Conservation (phyloP, 2,113 vertebrate species). For the Acanthisitta chloris region DNA sequence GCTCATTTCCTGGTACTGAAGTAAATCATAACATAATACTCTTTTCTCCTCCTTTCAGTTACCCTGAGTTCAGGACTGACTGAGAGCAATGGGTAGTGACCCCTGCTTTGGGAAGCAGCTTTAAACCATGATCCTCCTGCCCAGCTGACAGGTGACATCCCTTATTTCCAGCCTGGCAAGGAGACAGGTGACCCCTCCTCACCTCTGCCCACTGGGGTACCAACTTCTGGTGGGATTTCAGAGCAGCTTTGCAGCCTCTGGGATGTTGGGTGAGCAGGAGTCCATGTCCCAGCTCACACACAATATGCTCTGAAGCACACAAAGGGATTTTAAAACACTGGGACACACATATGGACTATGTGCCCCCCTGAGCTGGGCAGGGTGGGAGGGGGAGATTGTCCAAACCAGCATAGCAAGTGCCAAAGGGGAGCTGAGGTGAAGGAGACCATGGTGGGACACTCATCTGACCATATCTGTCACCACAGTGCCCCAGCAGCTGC, state of each 20-base stretch:
- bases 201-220: neutral
- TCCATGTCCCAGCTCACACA: neutral
- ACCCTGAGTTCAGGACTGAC: constrained; percentile 34
- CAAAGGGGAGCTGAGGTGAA: neutral
- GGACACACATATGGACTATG: neutral
- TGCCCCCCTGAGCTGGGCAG: neutral
- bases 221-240: neutral
- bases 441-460: neutral
- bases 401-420: neutral
- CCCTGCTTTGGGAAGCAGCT: neutral
- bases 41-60: neutral
- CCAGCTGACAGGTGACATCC: neutral
- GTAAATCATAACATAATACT: neutral
- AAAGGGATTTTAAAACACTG: neutral
- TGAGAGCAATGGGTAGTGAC: neutral
- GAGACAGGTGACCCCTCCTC: neutral
- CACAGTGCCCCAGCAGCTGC: rapidly evolving
- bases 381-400: neutral
- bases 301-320: neutral
- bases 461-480: neutral
- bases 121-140: neutral
- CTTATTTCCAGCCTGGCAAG: neutral
- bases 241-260: neutral
- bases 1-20: neutral
- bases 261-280: neutral